Percentiles rank a stretch among this genome's conserved stretches.
phyloP scores from a whole-genome alignment of 2,888 invertebrate species.

The Orthosia cruda region DNA sequence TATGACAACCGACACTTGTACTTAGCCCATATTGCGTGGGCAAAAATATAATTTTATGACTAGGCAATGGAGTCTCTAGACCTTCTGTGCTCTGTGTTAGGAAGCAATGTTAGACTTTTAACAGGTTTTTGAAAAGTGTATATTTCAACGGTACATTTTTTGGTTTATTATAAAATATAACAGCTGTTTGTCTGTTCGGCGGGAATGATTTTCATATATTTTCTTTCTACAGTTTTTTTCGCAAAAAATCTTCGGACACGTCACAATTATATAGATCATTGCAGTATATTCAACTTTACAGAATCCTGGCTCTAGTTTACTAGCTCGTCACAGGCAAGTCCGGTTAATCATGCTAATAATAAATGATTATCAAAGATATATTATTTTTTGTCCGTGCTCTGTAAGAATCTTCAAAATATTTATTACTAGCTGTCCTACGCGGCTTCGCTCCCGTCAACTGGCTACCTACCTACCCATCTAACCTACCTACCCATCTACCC shows the following conservation, averaged over 20 bases:
- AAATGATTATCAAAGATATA: no score
- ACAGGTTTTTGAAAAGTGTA: conserved; percentile 56
- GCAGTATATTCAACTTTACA: no score
- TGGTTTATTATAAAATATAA: conserved; percentile 41
- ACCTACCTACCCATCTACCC: no score
- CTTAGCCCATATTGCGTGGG: background rate
- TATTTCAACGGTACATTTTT: conserved; percentile 57
- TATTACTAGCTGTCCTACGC: no score
- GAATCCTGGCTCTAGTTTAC: no score
- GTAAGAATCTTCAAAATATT: no score
- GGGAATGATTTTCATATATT: background rate
- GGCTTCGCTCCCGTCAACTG: no score
- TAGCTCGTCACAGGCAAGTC: no score
- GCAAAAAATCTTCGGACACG: background rate
- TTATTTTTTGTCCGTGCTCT: no score
- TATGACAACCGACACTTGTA: background rate
- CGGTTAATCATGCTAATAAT: no score
- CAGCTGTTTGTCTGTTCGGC: conserved; percentile 39
- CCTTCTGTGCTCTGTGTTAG: conserved; percentile 1
- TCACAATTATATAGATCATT: background rate
- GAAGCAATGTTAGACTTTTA: conserved; percentile 33
- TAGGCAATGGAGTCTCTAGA: background rate
- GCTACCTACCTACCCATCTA: no score
- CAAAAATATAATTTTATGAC: background rate
- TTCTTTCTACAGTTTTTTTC: background rate